Base-by-base conservation (phyloP, 1,140 invertebrate genomes). In the Doryteuthis pealeii region DNA sequence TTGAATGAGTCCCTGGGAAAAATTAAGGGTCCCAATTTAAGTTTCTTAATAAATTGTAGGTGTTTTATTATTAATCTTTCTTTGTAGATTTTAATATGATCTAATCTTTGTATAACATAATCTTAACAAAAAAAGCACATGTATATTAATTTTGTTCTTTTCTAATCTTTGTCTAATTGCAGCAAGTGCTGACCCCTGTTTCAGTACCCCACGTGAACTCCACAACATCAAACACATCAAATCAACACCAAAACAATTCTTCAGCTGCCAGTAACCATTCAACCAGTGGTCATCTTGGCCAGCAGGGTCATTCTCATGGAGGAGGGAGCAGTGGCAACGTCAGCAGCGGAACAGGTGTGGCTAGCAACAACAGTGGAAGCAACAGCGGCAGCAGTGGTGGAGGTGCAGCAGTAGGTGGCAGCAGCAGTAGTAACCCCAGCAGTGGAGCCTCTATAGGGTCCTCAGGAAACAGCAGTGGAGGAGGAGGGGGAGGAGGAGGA, bases 181-280 rank as follows among this genome's bases (percentile, higher is more conserved):
- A 49, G 70, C 70, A 71, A 40, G 70, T 71, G 35, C 43, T 71
- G 43, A 54, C 70, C 18, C 70, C 70, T 14, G 70, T 71, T 1
- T 49, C 70, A n/a, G 70, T 71, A 28, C 40, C 70, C 2, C 40
- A 45, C 18, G 70, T 71, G 28, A 68, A 68, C 31, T 68, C 66
- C 8, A 32, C 66, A 68, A 68, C 66, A 22, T 68, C 66, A 22
- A 68, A 33, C 66, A 26, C 26, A 28, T 62, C 66, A 30, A 18
- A 32, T 18, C 66, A 68, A 22, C 66, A 68, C 15, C 66, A 22
- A 8, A 30, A 18, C 15, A 33, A 32, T 26, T 26, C n/a, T 30
- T 22, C 40, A 8, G 35, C 54, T 18, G 18, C 54, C 54, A 22
- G 26, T 62, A 28, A 30, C 68, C n/a, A 22, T 26, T 31, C 18